Base-by-base conservation (phyloP, 2,113 vertebrate species). In the Triplophysa tibetana region DNA sequence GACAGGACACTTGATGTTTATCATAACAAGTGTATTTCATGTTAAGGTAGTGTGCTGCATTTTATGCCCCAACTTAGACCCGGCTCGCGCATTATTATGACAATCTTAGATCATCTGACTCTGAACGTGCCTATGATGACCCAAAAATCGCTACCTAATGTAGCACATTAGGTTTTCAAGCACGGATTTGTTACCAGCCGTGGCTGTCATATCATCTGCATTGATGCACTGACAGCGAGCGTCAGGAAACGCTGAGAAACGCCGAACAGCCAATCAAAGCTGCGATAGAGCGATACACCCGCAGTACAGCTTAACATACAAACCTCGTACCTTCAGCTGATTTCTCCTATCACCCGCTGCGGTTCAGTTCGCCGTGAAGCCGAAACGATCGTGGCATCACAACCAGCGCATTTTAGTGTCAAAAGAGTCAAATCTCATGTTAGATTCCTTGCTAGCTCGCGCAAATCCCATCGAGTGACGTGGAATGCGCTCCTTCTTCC, bases 381-480 rank as follows among this genome's bases (percentile, higher is more conserved):
- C 43, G 12, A 65, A 48, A 41, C 7, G 4, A 38, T 21, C n/a
- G 17, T 6, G 63, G 63, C 70, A 68, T 43, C 38, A 66, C 4
- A 24, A 7, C 21, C 38, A 16, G 63, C 41, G 13, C 38, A 10
- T n/a, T 17, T 78, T 45, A 12, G 19, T 16, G 26, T 52, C 48
- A 33, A 64, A 38, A 1, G 74, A 23, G 62, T 43, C 29, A 63
- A 21, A 58, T 63, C 0, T 79, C 68, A 54, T 75, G 67, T 65
- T 63, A 61, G 11, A 24, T 48, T 21, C 67, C 26, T 26, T 14
- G 58, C 12, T 62, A 2, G 67, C 26, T 72, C 72, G 80, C 60
- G 50, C 6, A 64, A 84, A 80, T 61, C 80, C 91, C 92, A 88
- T 90, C 87, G 29, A 77, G 88, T 92, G 92, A 93, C 92, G 92